A percentile compares a stretch with the other conserved stretches of the same genome.
Evolutionary conservation across 2,113 vertebrate species (phyloP).

Genomic region (Pedionomus torquatus): DNA sequence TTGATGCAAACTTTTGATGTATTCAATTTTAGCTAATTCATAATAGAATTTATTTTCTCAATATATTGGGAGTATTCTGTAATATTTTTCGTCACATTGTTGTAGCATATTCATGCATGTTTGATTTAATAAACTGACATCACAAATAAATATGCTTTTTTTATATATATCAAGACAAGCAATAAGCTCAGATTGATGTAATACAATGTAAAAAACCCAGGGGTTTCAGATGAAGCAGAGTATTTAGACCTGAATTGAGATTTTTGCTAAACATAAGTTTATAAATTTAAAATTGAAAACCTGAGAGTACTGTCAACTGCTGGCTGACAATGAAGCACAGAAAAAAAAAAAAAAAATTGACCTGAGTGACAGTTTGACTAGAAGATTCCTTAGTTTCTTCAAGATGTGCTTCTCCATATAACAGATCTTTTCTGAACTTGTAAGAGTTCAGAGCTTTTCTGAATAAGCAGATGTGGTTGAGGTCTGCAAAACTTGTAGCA

Average conservation of each 20-base stretch:
- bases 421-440: background rate
- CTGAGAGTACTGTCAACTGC: background rate
- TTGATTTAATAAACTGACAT: background rate
- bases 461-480: background rate
- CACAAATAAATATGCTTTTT: background rate
- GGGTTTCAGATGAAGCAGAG: accelerated
- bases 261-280: background rate
- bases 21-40: background rate
- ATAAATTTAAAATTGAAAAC: background rate
- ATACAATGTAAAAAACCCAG: background rate
- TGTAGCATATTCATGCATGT: background rate
- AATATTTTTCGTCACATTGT: background rate
- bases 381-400: background rate
- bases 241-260: background rate
- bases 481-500: background rate
- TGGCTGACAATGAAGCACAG: background rate
- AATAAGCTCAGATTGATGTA: background rate
- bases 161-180: background rate
- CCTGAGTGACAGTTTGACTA: background rate
- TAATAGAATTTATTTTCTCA: background rate
- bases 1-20: background rate
- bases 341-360: background rate
- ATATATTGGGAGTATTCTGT: background rate
- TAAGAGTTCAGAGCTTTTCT: background rate
- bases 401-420: background rate